Conservation (phyloP, 2,113 vertebrate species). For the Thunnus thynnus region DNA sequence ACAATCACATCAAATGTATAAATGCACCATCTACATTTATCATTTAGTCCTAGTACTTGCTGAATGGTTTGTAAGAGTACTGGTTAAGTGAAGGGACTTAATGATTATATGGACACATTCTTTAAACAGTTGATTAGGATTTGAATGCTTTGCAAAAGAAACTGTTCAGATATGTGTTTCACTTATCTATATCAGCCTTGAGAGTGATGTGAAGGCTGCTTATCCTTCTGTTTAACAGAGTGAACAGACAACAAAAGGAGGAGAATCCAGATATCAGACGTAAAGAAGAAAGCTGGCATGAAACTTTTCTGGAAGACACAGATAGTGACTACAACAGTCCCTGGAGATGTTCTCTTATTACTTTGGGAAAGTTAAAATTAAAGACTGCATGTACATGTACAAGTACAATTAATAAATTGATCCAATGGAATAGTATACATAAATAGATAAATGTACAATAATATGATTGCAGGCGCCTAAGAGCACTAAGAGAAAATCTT, state of each 20-base stretch:
- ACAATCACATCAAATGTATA: background rate
- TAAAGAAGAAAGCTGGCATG: background rate
- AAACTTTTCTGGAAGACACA: background rate
- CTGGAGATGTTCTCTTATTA: background rate
- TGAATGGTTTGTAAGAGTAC: background rate
- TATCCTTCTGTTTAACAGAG: slow-evolving; percentile 27
- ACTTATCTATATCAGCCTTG: slow-evolving; percentile 34
- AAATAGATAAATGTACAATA: slow-evolving; percentile 12
- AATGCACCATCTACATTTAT: background rate
- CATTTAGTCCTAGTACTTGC: background rate
- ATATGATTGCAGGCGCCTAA: background rate
- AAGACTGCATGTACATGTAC: background rate
- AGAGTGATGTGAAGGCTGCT: slow-evolving; percentile 18
- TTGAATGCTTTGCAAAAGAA: slow-evolving; percentile 20
- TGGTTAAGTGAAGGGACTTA: background rate
- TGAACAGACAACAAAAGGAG: slow-evolving; percentile 26
- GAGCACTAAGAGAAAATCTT: slow-evolving; percentile 13
- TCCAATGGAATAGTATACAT: background rate
- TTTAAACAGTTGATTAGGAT: slow-evolving; percentile 20
- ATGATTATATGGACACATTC: slow-evolving; percentile 3
- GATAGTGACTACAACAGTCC: background rate
- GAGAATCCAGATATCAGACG: slow-evolving; percentile 1
- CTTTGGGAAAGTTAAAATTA: background rate
- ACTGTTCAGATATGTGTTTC: slow-evolving; percentile 16
- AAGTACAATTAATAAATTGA: background rate